Base-by-base conservation (phyloP, 2,797 vertebrate species). In the Sparus aurata region DNA sequence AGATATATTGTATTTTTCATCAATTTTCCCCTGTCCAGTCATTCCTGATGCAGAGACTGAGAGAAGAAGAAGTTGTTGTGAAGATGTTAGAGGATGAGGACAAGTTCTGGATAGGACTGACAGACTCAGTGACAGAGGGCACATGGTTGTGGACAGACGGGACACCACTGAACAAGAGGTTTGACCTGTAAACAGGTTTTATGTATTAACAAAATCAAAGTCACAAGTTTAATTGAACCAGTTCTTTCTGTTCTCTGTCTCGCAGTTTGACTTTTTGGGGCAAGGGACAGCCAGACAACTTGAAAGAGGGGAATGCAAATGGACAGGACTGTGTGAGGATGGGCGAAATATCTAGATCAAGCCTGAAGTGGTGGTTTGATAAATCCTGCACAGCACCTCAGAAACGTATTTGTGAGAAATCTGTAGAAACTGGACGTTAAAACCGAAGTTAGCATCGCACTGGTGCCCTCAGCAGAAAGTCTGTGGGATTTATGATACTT, bases 111-210 rank as follows among this genome's bases (percentile, higher is more conserved):
- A 67, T 67, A 9, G 64, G 64, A 41, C 64, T 67, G 49, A 91
- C 91, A 3, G 91, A 94, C 80, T 50, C 23, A 1, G 0, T n/a
- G 12, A 0, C 0, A 2, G 93, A 93, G 58, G n/a, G 0, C 0
- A 15, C 0, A 0, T 94, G 91, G 91, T 1, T 77, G 13, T 94
- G 89, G 92, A 45, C 23, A 12, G 92, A 94, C 23, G 57, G 64
- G 3, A 85, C 88, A 34, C 0, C 0, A 1, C 85, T 92, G 23
- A 0, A 58, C 0, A 0, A 0, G 2, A 63, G 82, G 91, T 92
- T 23, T 20, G 62, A 71, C 0, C 18, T 25, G 5, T 38, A 0
- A 55, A 73, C 58, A 46, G 0, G 6, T 43, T 53, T 41, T n/a
- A 2, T n/a, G 9, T 7, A 4, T 61, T 45, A 58, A 1, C 0